These are phyloP conservation scores for Lasioglossum lativentre DNA, from an alignment of 2,888 invertebrate species.

Conservation along the genomic window DNA sequence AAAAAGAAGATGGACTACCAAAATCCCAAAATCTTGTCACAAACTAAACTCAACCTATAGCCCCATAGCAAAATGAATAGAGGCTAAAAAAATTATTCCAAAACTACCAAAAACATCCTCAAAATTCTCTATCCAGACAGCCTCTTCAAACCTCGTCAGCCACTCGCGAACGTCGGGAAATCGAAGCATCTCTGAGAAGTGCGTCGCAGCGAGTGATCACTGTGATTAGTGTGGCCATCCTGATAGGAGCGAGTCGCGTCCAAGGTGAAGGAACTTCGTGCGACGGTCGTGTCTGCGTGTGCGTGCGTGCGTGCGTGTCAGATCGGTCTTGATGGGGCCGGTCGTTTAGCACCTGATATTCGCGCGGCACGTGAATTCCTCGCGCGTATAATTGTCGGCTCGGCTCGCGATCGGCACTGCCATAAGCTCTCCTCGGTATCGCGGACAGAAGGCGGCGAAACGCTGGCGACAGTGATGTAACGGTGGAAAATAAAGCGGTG, in stretches of 20 bases:
- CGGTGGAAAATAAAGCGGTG: slow-evolving; percentile 75
- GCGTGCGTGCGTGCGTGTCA: neutral
- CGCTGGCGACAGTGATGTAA: slow-evolving; percentile 72
- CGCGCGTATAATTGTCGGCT: slow-evolving; percentile 11
- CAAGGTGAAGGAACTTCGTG: neutral
- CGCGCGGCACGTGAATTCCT: neutral
- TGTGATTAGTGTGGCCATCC: neutral
- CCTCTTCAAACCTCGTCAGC: too few species aligned
- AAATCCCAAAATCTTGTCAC: too few species aligned
- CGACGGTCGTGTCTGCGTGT: neutral
- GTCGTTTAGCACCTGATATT: neutral
- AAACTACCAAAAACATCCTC: too few species aligned
- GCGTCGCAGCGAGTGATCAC: neutral
- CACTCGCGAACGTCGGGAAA: too few species aligned
- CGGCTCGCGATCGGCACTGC: neutral
- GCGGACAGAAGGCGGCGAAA: slow-evolving; percentile 42
- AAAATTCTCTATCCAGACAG: too few species aligned
- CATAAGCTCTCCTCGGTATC: slow-evolving; percentile 34
- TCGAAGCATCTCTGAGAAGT: neutral
- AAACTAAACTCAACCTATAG: too few species aligned
- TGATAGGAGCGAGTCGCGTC: neutral
- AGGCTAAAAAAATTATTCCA: too few species aligned
- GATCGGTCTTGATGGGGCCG: neutral
- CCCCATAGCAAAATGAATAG: too few species aligned
- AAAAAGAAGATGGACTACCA: too few species aligned